Evolutionary conservation across 2,113 vertebrate species (phyloP), one percentile per base, ranked within the genome.

Genomic region (Pogonocichla stellata): DNA sequence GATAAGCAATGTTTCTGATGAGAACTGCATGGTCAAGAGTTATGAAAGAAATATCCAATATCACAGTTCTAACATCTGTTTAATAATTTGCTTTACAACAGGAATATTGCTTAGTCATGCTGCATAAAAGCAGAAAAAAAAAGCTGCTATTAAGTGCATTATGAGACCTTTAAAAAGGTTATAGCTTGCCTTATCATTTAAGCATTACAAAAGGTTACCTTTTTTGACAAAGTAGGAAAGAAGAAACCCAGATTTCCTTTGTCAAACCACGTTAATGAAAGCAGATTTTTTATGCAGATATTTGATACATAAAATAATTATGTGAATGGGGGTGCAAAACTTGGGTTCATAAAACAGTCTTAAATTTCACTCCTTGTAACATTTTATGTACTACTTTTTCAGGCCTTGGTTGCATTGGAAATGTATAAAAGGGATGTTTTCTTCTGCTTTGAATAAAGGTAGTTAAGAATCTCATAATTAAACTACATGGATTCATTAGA

Each of bases 61-160:
- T 78, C 33, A 16, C 28, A 42, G n/a, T 82, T 80, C 19, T 62
- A 58, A 64, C 50, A 69, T 80, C 40, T 86, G 8, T 92, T 74
- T 50, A 78, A 34, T 73, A 78, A 60, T 83, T 80, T 69, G 84
- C 15, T 95, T 96, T 95, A 61, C 80, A 91, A 90, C 66, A 90
- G 83, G 36, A 93, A 96, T 95, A 36, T 65, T 80, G 72, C 73
- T 86, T 96, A 87, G 47, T 84, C 75, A 67, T 78, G 56, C 64
- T 89, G 38, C 84, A 58, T 84, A 71, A 84, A 74, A 92, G 1
- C 38, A 91, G 53, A 57, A 78, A 50, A 77, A 29, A 47, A 6
- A 1, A 40, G 65, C 18, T 74, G 12, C 65, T 91, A 3, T 66
- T 66, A 78, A 81, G 23, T 42, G 62, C 1, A 2, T 65, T 86